phyloP scores from a whole-genome alignment of 1,140 invertebrate species.

The Linepithema humile region DNA sequence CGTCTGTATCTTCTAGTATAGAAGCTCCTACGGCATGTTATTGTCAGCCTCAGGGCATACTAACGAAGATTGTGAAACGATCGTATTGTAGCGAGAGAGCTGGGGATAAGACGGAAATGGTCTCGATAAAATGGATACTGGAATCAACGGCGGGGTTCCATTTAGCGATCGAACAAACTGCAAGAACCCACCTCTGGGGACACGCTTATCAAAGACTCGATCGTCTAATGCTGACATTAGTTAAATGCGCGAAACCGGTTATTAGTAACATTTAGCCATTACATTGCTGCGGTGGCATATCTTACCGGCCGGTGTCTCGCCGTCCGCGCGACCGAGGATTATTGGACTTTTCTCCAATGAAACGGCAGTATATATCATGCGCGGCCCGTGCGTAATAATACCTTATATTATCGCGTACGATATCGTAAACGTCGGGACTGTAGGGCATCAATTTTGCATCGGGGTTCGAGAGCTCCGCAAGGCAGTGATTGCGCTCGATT shows the following conservation, averaged over 20 bases:
- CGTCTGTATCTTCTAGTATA: not conserved
- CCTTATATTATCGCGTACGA: constrained; percentile 26
- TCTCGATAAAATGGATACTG: constrained; percentile 63
- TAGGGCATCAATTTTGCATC: constrained; percentile 49
- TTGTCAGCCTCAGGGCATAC: not conserved
- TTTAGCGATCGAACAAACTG: constrained; percentile 60
- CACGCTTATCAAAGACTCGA: constrained; percentile 64
- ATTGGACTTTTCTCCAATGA: constrained; percentile 63
- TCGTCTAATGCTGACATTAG: constrained; percentile 71
- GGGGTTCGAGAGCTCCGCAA: constrained; percentile 33
- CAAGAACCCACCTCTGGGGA: constrained; percentile 42
- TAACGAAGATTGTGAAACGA: constrained; percentile 56
- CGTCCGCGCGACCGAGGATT: constrained; percentile 60
- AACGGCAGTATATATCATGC: constrained; percentile 63
- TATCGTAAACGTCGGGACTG: constrained; percentile 54
- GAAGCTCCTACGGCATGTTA: not conserved
- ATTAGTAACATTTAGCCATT: constrained; percentile 74
- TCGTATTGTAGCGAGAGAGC: constrained; percentile 26
- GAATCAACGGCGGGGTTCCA: constrained; percentile 59
- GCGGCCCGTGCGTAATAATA: constrained; percentile 57
- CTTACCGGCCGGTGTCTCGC: constrained; percentile 52
- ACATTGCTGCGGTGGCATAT: constrained; percentile 55
- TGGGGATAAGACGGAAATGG: constrained; percentile 62
- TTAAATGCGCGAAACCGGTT: constrained; percentile 73
- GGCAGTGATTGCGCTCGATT: not conserved